Base-by-base conservation (phyloP, 1,140 invertebrate genomes). In the Parasteatoda tepidariorum region DNA sequence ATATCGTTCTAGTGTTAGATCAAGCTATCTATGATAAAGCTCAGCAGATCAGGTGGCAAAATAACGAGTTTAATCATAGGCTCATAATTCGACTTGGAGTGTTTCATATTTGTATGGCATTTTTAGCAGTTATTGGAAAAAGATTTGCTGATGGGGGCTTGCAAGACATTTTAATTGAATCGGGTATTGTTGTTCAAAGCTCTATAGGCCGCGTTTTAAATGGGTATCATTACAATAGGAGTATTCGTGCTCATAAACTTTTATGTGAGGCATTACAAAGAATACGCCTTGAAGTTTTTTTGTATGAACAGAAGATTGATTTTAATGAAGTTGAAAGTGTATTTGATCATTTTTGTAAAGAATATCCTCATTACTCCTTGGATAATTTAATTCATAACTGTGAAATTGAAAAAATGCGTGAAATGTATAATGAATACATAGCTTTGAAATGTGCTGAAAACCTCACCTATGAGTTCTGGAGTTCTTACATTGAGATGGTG, bases 81-180 rank as follows among this genome's bases (percentile, higher is more conserved):
- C 24, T 86, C 18, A 26, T 85, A 13, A 54, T 87, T 24, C 76
- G 79, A 61, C 28, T 87, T 18, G 85, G 86, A 7, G 61, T 73
- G 7, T 86, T 86, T 82, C 85, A 87, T 61, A 85, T 64, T 22
- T 75, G 74, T 4, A 66, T 62, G 38, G 78, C 61, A 38, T 73
- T 87, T 15, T 75, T 87, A 15, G 81, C 79, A 57, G 64, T 85
- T n/a, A 74, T 85, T n/a, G 84, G 85, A 13, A 87, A 87, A 82
- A 26, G 54, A 15, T 87, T 85, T 78, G 2, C 67, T 67, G 85
- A 85, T 86, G 83, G 66, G 33, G 85, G 86, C 18, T 64, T 86
- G 13, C 22, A 64, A 41, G 84, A 86, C 73, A 34, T 86, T 15
- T 22, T 76, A n/a, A 70, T 87, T 81, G 84, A 86, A 81, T 84